Evolutionary conservation across 1,140 invertebrate species (phyloP).

Genomic region (Drosophila parvula): DNA sequence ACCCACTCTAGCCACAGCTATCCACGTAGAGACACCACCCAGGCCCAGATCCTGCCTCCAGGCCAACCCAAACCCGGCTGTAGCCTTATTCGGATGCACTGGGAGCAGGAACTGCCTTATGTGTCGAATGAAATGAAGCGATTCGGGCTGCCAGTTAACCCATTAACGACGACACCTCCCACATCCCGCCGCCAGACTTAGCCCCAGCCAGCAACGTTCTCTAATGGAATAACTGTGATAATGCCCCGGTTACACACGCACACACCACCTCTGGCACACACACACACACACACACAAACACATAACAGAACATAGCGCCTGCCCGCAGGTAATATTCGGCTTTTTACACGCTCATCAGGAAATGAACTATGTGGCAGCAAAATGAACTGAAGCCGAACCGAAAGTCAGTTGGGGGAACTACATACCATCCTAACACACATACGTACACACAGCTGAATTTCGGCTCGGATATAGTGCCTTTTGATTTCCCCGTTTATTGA

Average conservation of each 20-base stretch:
- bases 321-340: constrained; percentile 44
- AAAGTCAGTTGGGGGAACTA: constrained; percentile 29
- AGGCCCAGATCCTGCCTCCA: constrained; percentile 4
- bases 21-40: constrained; percentile 6
- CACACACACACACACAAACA: constrained; percentile 9
- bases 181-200: constrained; percentile 12
- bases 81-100: constrained; percentile 15
- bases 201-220: constrained; percentile 4
- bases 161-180: constrained; percentile 67
- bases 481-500: constrained; percentile 44
- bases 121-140: constrained; percentile 70
- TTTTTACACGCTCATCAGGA: constrained; percentile 50
- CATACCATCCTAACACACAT: not conserved
- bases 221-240: constrained; percentile 55
- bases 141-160: constrained; percentile 73
- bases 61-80: constrained; percentile 4
- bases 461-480: constrained; percentile 21
- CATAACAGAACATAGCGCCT: not conserved
- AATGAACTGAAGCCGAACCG: constrained; percentile 32
- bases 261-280: constrained; percentile 11
- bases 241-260: constrained; percentile 23
- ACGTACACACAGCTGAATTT: not conserved
- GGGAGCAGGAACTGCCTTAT: constrained; percentile 46
- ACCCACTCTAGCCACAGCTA: constrained; percentile 21
- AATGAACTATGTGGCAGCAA: constrained; percentile 40